These are phyloP conservation scores for Orestias chungarensis DNA, from an alignment of 2,797 vertebrate species.

Conservation along the genomic window DNA sequence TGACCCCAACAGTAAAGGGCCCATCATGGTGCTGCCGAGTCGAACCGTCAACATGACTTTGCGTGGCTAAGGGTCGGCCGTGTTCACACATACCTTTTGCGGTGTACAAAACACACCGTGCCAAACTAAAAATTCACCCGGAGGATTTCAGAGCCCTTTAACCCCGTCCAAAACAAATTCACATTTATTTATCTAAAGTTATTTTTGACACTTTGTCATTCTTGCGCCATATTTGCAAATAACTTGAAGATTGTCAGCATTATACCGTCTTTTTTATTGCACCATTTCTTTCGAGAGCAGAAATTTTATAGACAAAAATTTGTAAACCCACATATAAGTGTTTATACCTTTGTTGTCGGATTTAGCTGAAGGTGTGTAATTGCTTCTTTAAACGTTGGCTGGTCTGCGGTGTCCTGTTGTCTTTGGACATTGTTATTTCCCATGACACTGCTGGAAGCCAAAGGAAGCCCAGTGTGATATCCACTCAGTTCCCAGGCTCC, in stretches of 20 bases:
- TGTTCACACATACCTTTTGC: too few relatives aligned
- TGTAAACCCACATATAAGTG: not conserved
- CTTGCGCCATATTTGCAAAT: not conserved
- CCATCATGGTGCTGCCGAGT: too few relatives aligned
- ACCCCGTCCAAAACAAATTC: not conserved
- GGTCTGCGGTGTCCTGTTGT: slow-evolving; percentile 40
- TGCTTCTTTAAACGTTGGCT: slow-evolving; percentile 8
- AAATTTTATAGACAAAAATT: not conserved
- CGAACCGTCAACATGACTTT: too few relatives aligned
- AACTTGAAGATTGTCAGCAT: not conserved
- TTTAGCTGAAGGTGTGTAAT: not conserved
- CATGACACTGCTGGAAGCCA: slow-evolving; percentile 66
- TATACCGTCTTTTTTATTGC: not conserved
- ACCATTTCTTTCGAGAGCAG: not conserved
- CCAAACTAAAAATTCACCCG: too few relatives aligned
- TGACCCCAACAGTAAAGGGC: not conserved
- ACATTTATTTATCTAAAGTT: not conserved
- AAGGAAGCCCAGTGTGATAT: slow-evolving; percentile 61
- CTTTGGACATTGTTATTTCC: slow-evolving; percentile 59
- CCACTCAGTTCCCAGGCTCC: slow-evolving; percentile 69
- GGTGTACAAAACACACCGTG: too few relatives aligned
- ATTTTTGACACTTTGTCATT: not conserved
- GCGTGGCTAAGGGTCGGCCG: too few relatives aligned
- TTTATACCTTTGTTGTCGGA: not conserved
- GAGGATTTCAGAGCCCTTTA: too few relatives aligned